Evolutionary conservation across 2,797 vertebrate species (phyloP).

Genomic region (Aldrovandia affinis): DNA sequence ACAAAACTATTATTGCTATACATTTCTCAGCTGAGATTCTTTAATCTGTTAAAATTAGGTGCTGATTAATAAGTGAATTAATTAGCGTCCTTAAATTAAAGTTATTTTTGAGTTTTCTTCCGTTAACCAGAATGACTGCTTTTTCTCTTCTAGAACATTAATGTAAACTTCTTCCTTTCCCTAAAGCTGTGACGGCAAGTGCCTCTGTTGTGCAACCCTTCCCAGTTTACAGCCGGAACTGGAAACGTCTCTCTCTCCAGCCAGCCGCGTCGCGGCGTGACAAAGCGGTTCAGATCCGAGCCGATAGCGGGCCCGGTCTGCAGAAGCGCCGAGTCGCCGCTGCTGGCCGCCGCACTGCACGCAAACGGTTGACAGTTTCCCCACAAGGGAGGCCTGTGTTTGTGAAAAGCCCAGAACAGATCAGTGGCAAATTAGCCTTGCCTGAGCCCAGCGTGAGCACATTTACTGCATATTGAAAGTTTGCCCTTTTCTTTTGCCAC

Average conservation of each 20-base stretch:
- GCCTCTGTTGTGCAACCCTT: neutral
- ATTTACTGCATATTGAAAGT: slow-evolving; percentile 59
- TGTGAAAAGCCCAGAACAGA: slow-evolving; percentile 45
- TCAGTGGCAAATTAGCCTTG: slow-evolving; percentile 56
- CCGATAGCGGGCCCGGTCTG: neutral
- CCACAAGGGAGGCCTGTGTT: neutral
- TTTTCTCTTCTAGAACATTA: slow-evolving; percentile 35
- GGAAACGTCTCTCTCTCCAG: neutral
- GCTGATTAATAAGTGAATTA: slow-evolving; percentile 52
- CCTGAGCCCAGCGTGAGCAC: slow-evolving; percentile 54
- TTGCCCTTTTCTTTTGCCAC: slow-evolving; percentile 58
- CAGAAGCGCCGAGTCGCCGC: neutral
- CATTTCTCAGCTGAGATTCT: slow-evolving; percentile 40
- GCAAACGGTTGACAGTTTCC: slow-evolving; percentile 15
- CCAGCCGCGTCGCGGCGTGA: slow-evolving; percentile 13
- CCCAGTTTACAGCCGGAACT: neutral
- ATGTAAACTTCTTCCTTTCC: slow-evolving; percentile 44
- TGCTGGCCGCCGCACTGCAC: slow-evolving; percentile 23
- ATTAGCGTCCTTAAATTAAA: slow-evolving; percentile 56
- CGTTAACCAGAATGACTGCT: slow-evolving; percentile 39
- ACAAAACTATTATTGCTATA: slow-evolving; percentile 31
- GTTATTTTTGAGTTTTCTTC: slow-evolving; percentile 41
- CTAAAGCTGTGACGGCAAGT: slow-evolving; percentile 34
- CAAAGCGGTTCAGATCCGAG: neutral
- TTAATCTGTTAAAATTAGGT: slow-evolving; percentile 51